Evolutionary conservation across 2,113 vertebrate genomes (phyloP).

Genomic region (Entomyzon cyanotis): DNA sequence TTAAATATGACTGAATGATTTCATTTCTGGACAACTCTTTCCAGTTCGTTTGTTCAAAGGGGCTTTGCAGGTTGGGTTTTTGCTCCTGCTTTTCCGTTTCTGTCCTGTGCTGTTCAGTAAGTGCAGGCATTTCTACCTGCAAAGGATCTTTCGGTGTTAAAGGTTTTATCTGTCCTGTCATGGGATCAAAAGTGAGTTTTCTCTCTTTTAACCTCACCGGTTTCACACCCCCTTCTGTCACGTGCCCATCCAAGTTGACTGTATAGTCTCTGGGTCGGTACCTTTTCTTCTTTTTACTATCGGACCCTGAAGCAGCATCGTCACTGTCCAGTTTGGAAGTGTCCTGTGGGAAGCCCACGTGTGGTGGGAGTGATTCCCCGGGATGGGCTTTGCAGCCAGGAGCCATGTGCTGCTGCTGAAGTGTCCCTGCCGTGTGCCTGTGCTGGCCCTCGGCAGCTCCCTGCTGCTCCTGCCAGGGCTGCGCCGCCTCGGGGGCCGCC

Average conservation of each 20-base stretch:
- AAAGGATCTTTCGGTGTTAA: conserved; percentile 81
- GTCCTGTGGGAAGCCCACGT: conserved; percentile 70
- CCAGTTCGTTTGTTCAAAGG: conserved; percentile 92
- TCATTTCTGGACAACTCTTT: conserved; percentile 90
- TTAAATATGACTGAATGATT: conserved; percentile 93
- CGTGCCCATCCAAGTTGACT: conserved; percentile 78
- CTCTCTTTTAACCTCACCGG: conserved; percentile 91
- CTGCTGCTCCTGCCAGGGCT: conserved; percentile 80
- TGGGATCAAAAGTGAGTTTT: conserved; percentile 88
- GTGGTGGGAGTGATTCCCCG: conserved; percentile 50
- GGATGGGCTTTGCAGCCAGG: conserved; percentile 64
- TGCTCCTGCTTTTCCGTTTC: conserved; percentile 79
- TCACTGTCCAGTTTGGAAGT: conserved; percentile 76
- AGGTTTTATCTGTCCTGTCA: conserved; percentile 89
- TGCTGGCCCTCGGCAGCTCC: conserved; percentile 72
- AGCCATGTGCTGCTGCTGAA: conserved; percentile 59
- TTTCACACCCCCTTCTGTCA: conserved; percentile 80
- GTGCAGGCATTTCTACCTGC: conserved; percentile 71
- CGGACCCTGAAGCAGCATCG: conserved; percentile 72
- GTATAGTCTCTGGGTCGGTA: conserved; percentile 81
- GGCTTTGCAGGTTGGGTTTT: conserved; percentile 79
- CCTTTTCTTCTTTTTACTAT: conserved; percentile 86
- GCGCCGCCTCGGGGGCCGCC: conserved; percentile 44
- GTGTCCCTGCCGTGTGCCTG: conserved; percentile 65
- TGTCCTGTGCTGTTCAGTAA: conserved; percentile 81